Evolutionary conservation across 2,113 vertebrate genomes (phyloP).

Genomic region (Aix galericulata): DNA sequence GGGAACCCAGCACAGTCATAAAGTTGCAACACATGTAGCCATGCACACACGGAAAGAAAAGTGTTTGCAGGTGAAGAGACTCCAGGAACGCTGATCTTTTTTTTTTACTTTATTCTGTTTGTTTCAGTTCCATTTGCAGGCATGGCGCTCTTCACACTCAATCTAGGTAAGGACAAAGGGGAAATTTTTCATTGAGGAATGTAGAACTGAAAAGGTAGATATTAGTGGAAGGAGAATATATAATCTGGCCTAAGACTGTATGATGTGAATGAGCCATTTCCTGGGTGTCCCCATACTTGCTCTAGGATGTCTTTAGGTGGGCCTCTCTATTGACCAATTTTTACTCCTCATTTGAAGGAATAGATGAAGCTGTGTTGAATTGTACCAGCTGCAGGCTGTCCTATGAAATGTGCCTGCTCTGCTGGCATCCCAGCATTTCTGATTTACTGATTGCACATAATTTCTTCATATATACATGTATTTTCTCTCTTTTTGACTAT

Average conservation of each 20-base stretch:
- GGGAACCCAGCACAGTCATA: slow-evolving; percentile 14
- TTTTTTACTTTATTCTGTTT: not conserved
- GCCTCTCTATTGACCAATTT: not conserved
- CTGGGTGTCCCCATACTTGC: not conserved
- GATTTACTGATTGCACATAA: not conserved
- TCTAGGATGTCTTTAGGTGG: not conserved
- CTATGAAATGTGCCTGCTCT: not conserved
- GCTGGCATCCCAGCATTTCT: not conserved
- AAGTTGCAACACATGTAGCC: slow-evolving; percentile 27
- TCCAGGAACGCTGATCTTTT: not conserved
- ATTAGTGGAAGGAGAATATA: not conserved
- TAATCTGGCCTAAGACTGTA: fast-evolving
- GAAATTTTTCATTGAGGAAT: not conserved
- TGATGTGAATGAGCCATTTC: not conserved
- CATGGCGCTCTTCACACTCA: not conserved
- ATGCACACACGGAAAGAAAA: slow-evolving; percentile 19
- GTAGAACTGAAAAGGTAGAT: not conserved
- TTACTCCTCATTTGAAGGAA: not conserved
- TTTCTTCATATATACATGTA: not conserved
- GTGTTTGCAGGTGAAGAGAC: slow-evolving; percentile 40
- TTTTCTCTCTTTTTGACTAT: not conserved
- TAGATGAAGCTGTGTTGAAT: not conserved
- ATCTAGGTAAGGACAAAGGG: not conserved
- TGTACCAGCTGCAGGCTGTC: not conserved
- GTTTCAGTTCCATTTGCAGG: not conserved